These are phyloP conservation scores for Congeria kusceri DNA, from an alignment of 2,888 invertebrate genomes.

Conservation along the genomic window DNA sequence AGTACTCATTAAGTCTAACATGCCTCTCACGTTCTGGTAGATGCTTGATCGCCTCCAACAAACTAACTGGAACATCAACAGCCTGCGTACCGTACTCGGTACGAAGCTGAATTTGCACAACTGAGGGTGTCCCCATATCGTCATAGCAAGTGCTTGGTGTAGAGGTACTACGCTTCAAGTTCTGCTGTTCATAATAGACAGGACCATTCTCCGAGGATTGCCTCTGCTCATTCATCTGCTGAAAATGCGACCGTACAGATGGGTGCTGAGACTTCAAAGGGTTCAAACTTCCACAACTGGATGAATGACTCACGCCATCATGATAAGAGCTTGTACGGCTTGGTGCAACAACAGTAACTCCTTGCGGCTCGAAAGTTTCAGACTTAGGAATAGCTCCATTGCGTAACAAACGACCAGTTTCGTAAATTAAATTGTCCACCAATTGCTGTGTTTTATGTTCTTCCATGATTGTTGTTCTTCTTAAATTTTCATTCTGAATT, in stretches of 20 bases:
- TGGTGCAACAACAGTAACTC: background rate
- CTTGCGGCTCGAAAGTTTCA: background rate
- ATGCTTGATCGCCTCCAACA: slow-evolving; percentile 14
- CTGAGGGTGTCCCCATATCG: slow-evolving; percentile 17
- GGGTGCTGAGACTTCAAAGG: slow-evolving; percentile 24
- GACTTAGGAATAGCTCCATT: slow-evolving; percentile 10
- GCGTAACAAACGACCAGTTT: slow-evolving; percentile 17
- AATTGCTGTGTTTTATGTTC: slow-evolving; percentile 33
- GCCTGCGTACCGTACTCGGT: background rate
- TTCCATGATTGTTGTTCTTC: slow-evolving; percentile 19
- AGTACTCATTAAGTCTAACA: background rate
- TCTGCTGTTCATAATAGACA: background rate
- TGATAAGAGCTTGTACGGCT: too few relatives aligned
- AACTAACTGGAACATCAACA: slow-evolving; percentile 13
- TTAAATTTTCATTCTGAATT: slow-evolving; percentile 13
- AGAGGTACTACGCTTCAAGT: slow-evolving; percentile 1
- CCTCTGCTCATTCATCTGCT: slow-evolving; percentile 20
- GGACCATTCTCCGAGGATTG: background rate
- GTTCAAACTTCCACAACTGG: slow-evolving; percentile 17
- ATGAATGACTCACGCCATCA: slow-evolving; percentile 7
- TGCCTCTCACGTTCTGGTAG: slow-evolving; percentile 4
- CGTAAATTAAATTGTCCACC: slow-evolving; percentile 8
- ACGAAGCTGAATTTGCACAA: background rate
- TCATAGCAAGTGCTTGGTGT: slow-evolving; percentile 9
- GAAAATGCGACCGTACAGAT: slow-evolving; percentile 19